These are phyloP conservation scores for Odontocerum albicorne DNA, from an alignment of 2,888 invertebrate species.

Conservation along the genomic window DNA sequence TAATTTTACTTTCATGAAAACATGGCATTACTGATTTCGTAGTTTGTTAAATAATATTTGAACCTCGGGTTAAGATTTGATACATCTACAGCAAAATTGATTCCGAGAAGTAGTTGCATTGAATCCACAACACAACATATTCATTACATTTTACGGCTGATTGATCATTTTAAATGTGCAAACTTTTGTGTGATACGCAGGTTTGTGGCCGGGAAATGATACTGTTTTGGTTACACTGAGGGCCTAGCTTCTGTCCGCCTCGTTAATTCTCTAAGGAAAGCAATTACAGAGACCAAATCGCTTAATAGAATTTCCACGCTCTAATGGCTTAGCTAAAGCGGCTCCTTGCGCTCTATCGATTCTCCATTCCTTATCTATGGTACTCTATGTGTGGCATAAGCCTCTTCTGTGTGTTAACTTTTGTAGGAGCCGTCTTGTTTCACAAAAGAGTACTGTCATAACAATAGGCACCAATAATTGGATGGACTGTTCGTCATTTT, in stretches of 20 bases:
- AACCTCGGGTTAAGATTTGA: too few species aligned
- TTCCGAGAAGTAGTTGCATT: not conserved
- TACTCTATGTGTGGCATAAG: not conserved
- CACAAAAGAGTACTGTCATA: slow-evolving; percentile 27
- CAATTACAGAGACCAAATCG: slow-evolving; percentile 33
- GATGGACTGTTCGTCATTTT: slow-evolving; percentile 18
- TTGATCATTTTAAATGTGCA: slow-evolving; percentile 15
- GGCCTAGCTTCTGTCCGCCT: slow-evolving; percentile 27
- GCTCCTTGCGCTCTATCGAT: slow-evolving; percentile 17
- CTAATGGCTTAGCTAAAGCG: slow-evolving; percentile 12
- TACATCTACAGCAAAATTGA: too few species aligned
- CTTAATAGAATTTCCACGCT: slow-evolving; percentile 34
- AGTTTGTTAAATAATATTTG: too few species aligned
- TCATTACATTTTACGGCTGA: slow-evolving; percentile 18
- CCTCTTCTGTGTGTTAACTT: not conserved
- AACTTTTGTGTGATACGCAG: slow-evolving; percentile 1
- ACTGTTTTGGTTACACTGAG: slow-evolving; percentile 22
- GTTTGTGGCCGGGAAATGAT: slow-evolving; percentile 1
- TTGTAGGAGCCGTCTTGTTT: not conserved
- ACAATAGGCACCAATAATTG: slow-evolving; percentile 27
- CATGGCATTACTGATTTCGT: too few species aligned
- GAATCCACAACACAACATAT: not conserved
- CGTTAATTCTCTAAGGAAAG: slow-evolving; percentile 34
- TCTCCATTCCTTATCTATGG: not conserved
- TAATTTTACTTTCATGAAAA: too few species aligned